Evolutionary conservation across 2,888 invertebrate species (phyloP), one percentile per base, ranked within the genome.

Genomic region (Coenonympha arcania): DNA sequence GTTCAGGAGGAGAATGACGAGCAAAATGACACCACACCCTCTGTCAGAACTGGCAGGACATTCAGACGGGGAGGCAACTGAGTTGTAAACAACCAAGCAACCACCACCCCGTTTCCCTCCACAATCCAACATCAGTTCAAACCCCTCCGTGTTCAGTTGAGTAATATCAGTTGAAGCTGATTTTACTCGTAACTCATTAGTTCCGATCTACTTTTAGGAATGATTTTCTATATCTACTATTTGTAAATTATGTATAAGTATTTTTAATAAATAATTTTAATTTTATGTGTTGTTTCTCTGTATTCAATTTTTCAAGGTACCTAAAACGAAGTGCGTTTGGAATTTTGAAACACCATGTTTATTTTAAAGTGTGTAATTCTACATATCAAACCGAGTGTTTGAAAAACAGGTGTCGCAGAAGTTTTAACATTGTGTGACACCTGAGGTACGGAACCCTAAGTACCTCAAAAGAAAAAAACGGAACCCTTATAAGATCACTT

Each of bases 191-290:
- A 60, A 56, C 59, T 66, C 62, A 65, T 65, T 63, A 59, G 58
- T 63, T 46, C 55, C 53, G 64, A 69, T 64, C 63, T 68, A 69
- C 68, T n/a, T n/a, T n/a, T 65, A 68, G 65, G 68, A 62, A 66
- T 64, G 62, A 39, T 68, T 68, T 70, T 64, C 73, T 75, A 73
- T 73, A 71, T 71, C 69, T 69, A 73, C 72, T 64, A 68, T 70
- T 70, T 82, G 74, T 83, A 83, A 83, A 82, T 83, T 81, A 76
- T 67, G 66, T 74, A 64, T 83, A 80, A 80, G 81, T 80, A 72
- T 75, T 79, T 78, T 75, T 73, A 76, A 77, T 73, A 78, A 74
- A 77, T 73, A 76, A 74, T 73, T 70, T 69, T 67, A 69, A 72
- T 31, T 55, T 46, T 40, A 20, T 43, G 1, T 1, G 2, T 28